These are phyloP conservation scores for Sylvilagus floridanus DNA, from an alignment of 2,797 vertebrate genomes.

Conservation along the genomic window DNA sequence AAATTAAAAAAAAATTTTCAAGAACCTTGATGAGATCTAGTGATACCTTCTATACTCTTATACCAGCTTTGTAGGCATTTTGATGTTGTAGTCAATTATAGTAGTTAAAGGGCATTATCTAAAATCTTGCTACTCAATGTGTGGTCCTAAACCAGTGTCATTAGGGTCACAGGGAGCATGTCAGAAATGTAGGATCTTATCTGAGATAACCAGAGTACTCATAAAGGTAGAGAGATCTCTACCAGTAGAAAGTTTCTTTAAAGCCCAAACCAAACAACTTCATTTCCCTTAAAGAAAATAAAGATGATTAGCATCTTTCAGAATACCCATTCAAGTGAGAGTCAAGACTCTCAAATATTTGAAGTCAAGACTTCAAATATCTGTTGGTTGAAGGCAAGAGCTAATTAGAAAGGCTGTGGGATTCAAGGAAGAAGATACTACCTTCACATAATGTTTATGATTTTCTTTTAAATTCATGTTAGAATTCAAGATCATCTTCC, in stretches of 20 bases:
- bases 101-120: neutral
- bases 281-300: neutral
- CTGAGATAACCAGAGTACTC: neutral
- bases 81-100: neutral
- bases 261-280: neutral
- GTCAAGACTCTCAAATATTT: neutral
- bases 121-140: neutral
- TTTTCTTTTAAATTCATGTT: slow-evolving; percentile 30
- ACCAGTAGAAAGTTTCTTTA: neutral
- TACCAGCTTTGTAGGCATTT: neutral
- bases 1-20: neutral
- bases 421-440: neutral
- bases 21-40: neutral
- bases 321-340: neutral
- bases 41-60: neutral
- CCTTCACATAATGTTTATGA: neutral
- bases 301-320: neutral
- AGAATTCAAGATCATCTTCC: slow-evolving; percentile 12
- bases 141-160: neutral
- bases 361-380: neutral
- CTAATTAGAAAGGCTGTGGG: neutral
- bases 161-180: neutral
- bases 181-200: neutral
- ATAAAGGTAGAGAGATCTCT: too few relatives aligned
- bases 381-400: neutral